Base-by-base conservation (phyloP, 2,797 vertebrate genomes). In the Yasuhikotakia modesta region DNA sequence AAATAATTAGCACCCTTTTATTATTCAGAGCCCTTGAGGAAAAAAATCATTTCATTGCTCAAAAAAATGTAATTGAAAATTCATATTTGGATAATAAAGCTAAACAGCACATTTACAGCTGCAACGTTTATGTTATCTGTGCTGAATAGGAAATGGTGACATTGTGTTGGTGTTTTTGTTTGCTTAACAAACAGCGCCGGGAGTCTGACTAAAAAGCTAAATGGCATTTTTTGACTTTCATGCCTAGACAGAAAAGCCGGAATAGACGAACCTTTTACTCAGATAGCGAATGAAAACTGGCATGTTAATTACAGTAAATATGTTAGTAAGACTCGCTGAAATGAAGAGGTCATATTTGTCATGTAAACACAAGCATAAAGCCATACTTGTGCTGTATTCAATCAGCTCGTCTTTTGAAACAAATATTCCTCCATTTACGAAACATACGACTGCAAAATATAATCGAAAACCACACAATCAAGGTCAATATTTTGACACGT, bases 261-360 rank as follows among this genome's bases (percentile, higher is more conserved):
- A 79, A 79, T 61, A 19, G 30, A 24, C 45, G 58, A 76, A 64
- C 79, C 76, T 74, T 81, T 76, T 75, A 82, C 79, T 80, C 60
- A 17, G 19, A 78, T 46, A 55, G 46, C 70, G 55, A 71, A 73
- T 66, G 76, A 76, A 79, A 67, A 77, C 32, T 70, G 75, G 71
- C 79, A 79, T 82, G 81, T 78, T 84, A 84, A 86, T 82, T 82
- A 79, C 30, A 63, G 75, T 71, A 83, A 83, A 82, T 77, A 77
- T 61, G 67, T 72, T 53, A 55, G 45, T 74, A 74, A 80, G 63
- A 48, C 45, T 55, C 24, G 11, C 22, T 73, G 55, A 61, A 81
- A 73, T 53, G 64, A 81, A 39, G 60, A 76, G 84, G 82, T 83
- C 70, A 80, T 75, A 76, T 82, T 82, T 81, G 83, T 75, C 76